Evolutionary conservation across 2,888 invertebrate genomes (phyloP).

Genomic region (Erpobdella octoculata): DNA sequence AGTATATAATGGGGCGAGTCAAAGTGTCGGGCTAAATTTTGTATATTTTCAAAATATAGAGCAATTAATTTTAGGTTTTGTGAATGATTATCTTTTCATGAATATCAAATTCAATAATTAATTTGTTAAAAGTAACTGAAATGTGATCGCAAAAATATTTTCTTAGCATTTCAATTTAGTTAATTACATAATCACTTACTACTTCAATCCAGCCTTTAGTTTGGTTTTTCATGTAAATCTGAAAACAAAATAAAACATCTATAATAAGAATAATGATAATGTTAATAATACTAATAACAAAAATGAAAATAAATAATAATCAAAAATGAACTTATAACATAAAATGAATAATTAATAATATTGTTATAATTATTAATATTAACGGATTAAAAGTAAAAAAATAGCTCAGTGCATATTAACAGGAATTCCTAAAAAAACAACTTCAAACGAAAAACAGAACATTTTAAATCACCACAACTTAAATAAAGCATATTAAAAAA

Average conservation of each 20-base stretch:
- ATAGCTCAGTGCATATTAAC: not conserved
- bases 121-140: too few species aligned
- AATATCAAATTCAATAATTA: too few species aligned
- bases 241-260: not conserved
- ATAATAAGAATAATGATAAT: not conserved
- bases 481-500: too few species aligned
- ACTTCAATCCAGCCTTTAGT: slow-evolving; percentile 27
- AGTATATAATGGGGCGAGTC: too few species aligned
- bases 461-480: not conserved
- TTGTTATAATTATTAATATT: not conserved
- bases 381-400: not conserved
- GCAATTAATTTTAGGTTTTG: too few species aligned
- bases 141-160: too few species aligned
- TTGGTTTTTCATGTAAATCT: not conserved
- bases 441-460: not conserved
- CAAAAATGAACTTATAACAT: not conserved
- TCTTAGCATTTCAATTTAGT: too few species aligned
- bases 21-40: not conserved
- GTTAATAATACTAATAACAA: not conserved
- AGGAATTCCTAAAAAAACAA: not conserved
- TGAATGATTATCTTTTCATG: too few species aligned
- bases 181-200: slow-evolving; percentile 17
- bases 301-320: not conserved
- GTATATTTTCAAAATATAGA: not conserved
- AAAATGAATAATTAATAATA: not conserved